phyloP scores from a whole-genome alignment of 2,888 invertebrate genomes.

The Mythimna vitellina region DNA sequence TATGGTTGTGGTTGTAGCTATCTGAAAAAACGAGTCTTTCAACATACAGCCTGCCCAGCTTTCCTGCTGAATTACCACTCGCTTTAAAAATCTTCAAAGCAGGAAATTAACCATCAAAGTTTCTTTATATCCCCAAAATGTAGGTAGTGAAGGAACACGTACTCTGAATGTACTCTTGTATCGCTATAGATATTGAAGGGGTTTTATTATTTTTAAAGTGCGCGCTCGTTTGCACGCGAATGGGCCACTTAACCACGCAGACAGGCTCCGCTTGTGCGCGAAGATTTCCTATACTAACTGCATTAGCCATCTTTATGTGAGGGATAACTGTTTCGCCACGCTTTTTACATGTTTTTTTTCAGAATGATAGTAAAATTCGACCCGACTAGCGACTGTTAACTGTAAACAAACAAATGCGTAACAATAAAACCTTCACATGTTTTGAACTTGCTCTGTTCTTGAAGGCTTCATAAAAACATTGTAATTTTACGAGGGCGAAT shows the following conservation, averaged over 20 bases:
- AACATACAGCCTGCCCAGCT: neutral
- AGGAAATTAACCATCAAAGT: conserved; percentile 36
- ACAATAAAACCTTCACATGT: conserved; percentile 74
- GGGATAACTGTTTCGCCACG: conserved; percentile 87
- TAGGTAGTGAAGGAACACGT: conserved; percentile 19
- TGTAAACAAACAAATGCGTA: conserved; percentile 65
- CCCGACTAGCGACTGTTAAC: conserved; percentile 56
- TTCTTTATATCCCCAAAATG: conserved; percentile 24
- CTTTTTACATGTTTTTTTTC: conserved; percentile 84
- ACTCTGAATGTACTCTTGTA: conserved; percentile 51
- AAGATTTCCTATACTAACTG: conserved; percentile 82
- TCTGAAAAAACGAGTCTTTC: too few relatives aligned
- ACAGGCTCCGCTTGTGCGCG: conserved; percentile 77
- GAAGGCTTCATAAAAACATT: conserved; percentile 74
- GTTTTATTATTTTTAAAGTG: conserved; percentile 90
- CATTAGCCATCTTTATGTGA: conserved; percentile 85
- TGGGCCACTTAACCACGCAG: conserved; percentile 91
- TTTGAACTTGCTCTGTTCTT: conserved; percentile 66
- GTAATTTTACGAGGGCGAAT: conserved; percentile 76
- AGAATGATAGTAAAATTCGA: conserved; percentile 71
- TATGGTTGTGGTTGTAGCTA: too few relatives aligned
- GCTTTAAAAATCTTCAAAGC: conserved; percentile 13
- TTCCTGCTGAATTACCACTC: neutral
- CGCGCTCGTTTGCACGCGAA: conserved; percentile 91
- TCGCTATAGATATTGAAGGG: conserved; percentile 80